phyloP scores from a whole-genome alignment of 2,113 vertebrate species.

The Tapirus terrestris region DNA sequence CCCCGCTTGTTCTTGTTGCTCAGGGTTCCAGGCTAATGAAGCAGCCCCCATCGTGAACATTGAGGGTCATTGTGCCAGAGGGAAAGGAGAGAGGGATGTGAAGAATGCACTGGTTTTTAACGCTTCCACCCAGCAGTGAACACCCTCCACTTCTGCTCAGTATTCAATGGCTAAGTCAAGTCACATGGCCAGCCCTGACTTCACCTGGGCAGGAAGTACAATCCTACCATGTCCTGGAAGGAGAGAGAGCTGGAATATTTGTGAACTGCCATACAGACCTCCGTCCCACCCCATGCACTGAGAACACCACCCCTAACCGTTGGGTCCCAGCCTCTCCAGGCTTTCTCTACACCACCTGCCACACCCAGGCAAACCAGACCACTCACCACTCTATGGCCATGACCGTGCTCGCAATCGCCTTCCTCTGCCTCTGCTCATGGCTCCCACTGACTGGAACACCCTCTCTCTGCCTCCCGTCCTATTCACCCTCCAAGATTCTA shows the following conservation, averaged over 20 bases:
- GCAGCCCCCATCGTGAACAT: background rate
- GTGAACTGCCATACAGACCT: background rate
- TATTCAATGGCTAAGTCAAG: background rate
- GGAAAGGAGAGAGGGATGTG: background rate
- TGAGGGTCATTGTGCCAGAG: background rate
- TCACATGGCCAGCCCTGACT: background rate
- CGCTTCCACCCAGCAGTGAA: no score
- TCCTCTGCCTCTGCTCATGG: background rate
- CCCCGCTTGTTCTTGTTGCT: background rate
- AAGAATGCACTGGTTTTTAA: background rate
- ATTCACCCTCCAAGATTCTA: background rate
- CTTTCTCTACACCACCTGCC: no score
- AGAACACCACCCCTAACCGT: background rate
- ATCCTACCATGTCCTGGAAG: background rate
- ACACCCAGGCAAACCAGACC: no score
- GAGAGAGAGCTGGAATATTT: background rate
- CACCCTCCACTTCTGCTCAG: background rate
- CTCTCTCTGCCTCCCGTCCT: background rate
- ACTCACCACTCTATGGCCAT: background rate
- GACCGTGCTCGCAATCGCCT: accelerated
- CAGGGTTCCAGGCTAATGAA: background rate
- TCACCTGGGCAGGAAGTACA: background rate
- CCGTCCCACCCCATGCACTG: accelerated
- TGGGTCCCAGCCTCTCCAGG: background rate
- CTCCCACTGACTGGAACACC: background rate